Percentiles rank a stretch among this genome's conserved stretches.
phyloP scores from a whole-genome alignment of 2,113 vertebrate species.

The Hystrix cristata region DNA sequence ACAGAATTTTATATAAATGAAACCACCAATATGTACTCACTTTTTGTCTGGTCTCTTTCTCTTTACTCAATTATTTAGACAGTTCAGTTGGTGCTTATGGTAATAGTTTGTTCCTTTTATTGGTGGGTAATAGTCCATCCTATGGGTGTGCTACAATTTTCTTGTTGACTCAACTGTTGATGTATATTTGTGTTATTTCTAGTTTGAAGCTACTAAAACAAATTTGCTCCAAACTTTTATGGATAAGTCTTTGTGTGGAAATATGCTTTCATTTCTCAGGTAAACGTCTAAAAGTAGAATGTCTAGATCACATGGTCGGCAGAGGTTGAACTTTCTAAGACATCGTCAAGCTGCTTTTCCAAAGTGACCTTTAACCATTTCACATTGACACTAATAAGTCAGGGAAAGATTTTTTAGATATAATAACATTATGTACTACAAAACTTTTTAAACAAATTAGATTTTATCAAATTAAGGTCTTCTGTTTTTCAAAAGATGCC shows the following conservation, averaged over 20 bases:
- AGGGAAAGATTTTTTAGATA: neutral
- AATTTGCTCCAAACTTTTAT: neutral
- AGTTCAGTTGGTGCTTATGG: too few relatives aligned
- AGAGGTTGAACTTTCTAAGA: neutral
- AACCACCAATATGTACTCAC: neutral
- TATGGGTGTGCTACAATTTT: neutral
- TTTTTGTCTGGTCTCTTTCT: neutral
- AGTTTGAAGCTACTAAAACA: neutral
- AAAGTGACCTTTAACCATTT: neutral
- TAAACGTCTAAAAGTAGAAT: neutral
- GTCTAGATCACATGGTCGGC: neutral
- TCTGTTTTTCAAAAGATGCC: neutral
- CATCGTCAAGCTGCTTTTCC: neutral
- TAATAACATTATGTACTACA: neutral
- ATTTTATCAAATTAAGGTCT: neutral
- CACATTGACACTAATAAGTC: neutral
- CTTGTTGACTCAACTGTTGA: neutral
- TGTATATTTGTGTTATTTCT: neutral
- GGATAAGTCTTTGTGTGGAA: neutral
- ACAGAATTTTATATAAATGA: neutral
- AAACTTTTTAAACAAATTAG: neutral
- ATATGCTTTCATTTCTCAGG: neutral
- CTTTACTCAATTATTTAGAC: neutral
- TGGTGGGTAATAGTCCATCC: neutral
- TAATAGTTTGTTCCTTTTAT: neutral